Percentiles rank a stretch among this genome's conserved stretches.
Conservation (phyloP, 2,113 vertebrate genomes). For the human region GRCh38 chr11:133715501-133716000, state of each 20-base stretch:
- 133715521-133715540: rapidly evolving
- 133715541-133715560: background rate
- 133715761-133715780: conserved; percentile 73
- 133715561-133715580: conserved; percentile 74
- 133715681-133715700: conserved; percentile 72
- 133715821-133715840: conserved; percentile 57
- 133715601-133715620: conserved; percentile 63
- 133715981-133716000: conserved; percentile 5
- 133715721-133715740: conserved; percentile 55
- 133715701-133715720: conserved; percentile 73
- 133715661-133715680: conserved; percentile 44
- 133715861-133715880: conserved; percentile 41
- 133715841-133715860: conserved; percentile 60
- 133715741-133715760: conserved; percentile 77
- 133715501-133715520: background rate
- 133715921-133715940: conserved; percentile 70
- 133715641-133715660: conserved; percentile 56
- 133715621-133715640: conserved; percentile 81
- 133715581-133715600: conserved; percentile 53
- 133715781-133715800: conserved; percentile 30
- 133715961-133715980: conserved; percentile 48
- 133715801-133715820: background rate
- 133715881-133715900: conserved; percentile 70
- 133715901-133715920: conserved; percentile 76
- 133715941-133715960: conserved; percentile 32